Conservation (phyloP, 1,140 invertebrate species). For the Battus philenor region DNA sequence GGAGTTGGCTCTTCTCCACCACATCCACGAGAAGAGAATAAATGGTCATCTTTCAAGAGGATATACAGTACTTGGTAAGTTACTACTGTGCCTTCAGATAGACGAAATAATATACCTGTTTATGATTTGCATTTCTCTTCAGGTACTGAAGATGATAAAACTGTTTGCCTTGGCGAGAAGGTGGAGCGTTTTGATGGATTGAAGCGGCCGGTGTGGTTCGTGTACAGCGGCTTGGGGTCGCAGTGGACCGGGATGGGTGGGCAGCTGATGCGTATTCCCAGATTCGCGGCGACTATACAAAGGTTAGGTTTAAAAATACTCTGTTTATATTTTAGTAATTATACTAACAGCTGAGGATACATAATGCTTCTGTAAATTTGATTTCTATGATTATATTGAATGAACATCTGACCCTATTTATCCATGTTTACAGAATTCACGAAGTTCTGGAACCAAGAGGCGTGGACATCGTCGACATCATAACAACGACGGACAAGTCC, state of each 20-base stretch:
- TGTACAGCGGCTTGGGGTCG: constrained; percentile 97
- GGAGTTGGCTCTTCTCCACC: constrained; percentile 74
- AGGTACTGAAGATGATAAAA: constrained; percentile 76
- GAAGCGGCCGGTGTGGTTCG: constrained; percentile 90
- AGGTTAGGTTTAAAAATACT: too few relatives aligned
- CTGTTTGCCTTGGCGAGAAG: constrained; percentile 53
- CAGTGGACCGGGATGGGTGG: constrained; percentile 97
- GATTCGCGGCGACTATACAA: constrained; percentile 85
- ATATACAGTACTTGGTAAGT: constrained; percentile 68
- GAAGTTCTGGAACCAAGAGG: constrained; percentile 79
- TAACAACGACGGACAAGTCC: constrained; percentile 79
- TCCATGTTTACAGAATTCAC: constrained; percentile 78
- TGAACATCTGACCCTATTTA: too few relatives aligned
- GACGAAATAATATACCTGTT: constrained; percentile 76
- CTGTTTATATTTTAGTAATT: too few relatives aligned
- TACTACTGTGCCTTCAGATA: constrained; percentile 25
- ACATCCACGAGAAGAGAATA: constrained; percentile 72
- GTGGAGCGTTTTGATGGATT: constrained; percentile 74
- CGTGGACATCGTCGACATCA: constrained; percentile 82
- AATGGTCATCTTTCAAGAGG: constrained; percentile 78
- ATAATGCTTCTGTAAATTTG: too few relatives aligned
- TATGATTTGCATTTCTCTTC: too few relatives aligned
- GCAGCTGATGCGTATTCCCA: constrained; percentile 86
- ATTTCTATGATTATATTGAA: too few relatives aligned
- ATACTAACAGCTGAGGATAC: too few relatives aligned